A percentile compares a stretch with the other conserved stretches of the same genome.
These are phyloP conservation scores for Nasua narica DNA, from an alignment of 2,797 vertebrate species.

Conservation along the genomic window DNA sequence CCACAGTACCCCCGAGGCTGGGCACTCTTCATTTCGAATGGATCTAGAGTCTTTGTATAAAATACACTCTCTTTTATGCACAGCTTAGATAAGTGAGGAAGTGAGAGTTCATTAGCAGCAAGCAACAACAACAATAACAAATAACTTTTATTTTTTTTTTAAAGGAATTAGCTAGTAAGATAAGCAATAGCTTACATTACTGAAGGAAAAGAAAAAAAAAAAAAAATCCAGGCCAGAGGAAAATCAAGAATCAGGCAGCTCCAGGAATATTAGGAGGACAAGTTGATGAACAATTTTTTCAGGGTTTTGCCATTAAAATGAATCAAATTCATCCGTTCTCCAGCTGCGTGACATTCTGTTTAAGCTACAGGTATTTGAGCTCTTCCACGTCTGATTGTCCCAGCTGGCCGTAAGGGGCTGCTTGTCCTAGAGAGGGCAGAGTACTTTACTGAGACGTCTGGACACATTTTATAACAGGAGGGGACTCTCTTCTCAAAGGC, in stretches of 20 bases:
- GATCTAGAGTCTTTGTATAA: neutral
- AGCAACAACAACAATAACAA: neutral
- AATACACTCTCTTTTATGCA: neutral
- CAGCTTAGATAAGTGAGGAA: neutral
- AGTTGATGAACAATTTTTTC: neutral
- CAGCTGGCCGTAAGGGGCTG: neutral
- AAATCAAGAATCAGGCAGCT: neutral
- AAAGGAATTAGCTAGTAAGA: neutral
- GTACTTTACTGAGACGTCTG: neutral
- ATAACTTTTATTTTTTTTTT: neutral
- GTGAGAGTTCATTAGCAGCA: neutral
- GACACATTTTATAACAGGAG: neutral
- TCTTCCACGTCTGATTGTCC: neutral
- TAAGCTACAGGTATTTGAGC: neutral
- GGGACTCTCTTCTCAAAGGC: neutral
- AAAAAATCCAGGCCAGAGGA: neutral
- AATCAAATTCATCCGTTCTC: neutral
- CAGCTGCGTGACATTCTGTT: neutral
- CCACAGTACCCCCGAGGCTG: neutral
- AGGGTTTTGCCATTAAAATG: neutral
- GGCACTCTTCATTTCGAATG: neutral
- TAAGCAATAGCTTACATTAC: neutral
- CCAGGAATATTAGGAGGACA: neutral
- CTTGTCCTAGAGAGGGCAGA: neutral
- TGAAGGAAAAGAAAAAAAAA: neutral